These are phyloP conservation scores for Microcebus murinus DNA, from an alignment of 2,113 vertebrate genomes.

Conservation along the genomic window DNA sequence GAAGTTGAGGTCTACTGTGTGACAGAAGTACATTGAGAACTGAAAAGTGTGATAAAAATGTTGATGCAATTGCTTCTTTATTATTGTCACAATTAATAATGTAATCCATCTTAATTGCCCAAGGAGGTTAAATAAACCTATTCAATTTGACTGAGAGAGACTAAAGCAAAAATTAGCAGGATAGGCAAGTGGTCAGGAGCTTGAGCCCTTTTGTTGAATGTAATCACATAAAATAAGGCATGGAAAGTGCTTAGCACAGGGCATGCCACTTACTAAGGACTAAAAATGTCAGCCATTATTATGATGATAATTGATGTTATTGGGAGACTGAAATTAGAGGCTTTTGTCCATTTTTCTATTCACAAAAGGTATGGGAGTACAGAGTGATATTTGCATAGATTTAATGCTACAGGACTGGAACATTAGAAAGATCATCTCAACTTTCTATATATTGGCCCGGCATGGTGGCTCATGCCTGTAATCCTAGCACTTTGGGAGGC, in stretches of 20 bases:
- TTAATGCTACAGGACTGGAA: constrained; percentile 17
- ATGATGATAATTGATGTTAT: neutral
- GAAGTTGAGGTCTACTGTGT: constrained; percentile 7
- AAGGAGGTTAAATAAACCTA: constrained; percentile 1
- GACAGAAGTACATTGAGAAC: neutral
- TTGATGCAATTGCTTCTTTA: neutral
- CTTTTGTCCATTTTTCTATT: constrained; percentile 18
- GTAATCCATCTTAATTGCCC: neutral
- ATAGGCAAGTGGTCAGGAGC: neutral
- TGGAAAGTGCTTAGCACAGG: neutral
- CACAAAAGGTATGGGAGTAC: neutral
- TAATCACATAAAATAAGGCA: constrained; percentile 40
- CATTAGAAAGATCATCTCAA: constrained; percentile 25
- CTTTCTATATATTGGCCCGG: neutral
- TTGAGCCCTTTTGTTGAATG: neutral
- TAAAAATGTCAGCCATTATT: constrained; percentile 12
- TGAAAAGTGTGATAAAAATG: neutral
- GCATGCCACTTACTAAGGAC: neutral
- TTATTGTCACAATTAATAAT: constrained; percentile 39
- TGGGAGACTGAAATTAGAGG: constrained; percentile 15
- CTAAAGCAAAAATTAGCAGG: neutral
- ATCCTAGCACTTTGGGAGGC: too few species aligned
- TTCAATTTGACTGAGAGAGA: constrained; percentile 26
- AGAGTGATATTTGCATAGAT: constrained; percentile 15
- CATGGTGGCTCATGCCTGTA: too few species aligned